Base-by-base conservation (phyloP, 2,888 invertebrate species). In the Archips xylosteana region DNA sequence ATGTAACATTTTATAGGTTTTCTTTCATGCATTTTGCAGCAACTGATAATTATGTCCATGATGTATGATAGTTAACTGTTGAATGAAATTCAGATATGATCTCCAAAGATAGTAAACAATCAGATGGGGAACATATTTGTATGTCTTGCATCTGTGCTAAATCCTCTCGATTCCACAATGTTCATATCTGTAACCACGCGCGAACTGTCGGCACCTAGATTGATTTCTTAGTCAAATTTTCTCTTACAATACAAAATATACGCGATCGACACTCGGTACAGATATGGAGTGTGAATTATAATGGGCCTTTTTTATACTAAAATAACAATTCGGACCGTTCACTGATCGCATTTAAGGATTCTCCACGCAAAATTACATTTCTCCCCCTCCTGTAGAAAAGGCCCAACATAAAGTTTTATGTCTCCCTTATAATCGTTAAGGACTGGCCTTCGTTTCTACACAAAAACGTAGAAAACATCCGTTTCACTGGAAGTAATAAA, bases 171-270 rank as follows among this genome's bases (percentile, higher is more conserved):
- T 83, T 92, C 89, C 92, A 92, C 92, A 87, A 85, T 86, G 85
- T 89, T 39, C 92, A 92, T 92, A 92, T 93, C 93, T 93, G 92
- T 93, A 92, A 89, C 85, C 77, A 76, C 76, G 77, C 88, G 89
- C 91, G 90, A 83, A 83, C 76, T 79, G 77, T 87, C 86, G 88
- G 86, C 89, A 81, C 81, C 83, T 86, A 80, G 85, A 83, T 85
- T 86, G 75, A 72, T 85, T 79, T 78, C 79, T 80, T 78, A 86
- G 91, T 92, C 92, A 92, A 92, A 92, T 92, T 92, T 91, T 92
- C 92, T 91, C 90, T 78, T 75, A 76, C 77, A 77, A 75, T 75
- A 78, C 76, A 75, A 70, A 74, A 79, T 12, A 36, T 63, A 69
- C 66, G 54, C 66, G 63, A 75, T 75, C 72, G 80, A 80, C 84